These are phyloP conservation scores for Lota lota DNA, from an alignment of 2,113 vertebrate species.

Conservation along the genomic window DNA sequence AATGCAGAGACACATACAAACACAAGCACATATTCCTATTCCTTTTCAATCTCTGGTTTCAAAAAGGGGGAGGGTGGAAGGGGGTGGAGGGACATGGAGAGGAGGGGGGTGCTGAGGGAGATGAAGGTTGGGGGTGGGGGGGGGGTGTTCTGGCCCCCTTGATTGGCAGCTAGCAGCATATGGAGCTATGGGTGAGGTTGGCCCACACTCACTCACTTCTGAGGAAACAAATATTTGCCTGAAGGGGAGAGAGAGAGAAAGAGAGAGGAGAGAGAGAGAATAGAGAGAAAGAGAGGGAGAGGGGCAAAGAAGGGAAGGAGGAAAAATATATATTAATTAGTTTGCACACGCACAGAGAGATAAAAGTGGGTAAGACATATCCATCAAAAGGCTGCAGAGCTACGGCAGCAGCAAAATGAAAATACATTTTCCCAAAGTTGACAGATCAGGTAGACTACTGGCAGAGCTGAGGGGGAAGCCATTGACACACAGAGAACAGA, in stretches of 20 bases:
- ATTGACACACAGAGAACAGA: neutral
- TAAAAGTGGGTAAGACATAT: constrained; percentile 90
- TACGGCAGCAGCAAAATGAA: constrained; percentile 84
- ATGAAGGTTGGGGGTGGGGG: constrained; percentile 31
- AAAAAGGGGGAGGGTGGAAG: constrained; percentile 30
- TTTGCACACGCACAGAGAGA: constrained; percentile 90
- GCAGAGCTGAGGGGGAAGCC: constrained; percentile 81
- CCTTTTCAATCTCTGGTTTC: no score
- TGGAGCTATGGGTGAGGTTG: constrained; percentile 86
- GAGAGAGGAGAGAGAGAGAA: constrained; percentile 31
- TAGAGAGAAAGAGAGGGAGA: constrained; percentile 62
- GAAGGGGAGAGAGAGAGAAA: constrained; percentile 71
- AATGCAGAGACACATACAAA: neutral
- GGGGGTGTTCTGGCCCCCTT: constrained; percentile 75
- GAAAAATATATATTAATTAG: constrained; percentile 90
- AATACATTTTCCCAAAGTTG: constrained; percentile 88
- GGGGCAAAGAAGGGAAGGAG: neutral
- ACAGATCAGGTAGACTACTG: constrained; percentile 82
- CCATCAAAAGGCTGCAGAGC: constrained; percentile 89
- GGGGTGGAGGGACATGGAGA: no score
- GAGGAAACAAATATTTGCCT: constrained; percentile 97
- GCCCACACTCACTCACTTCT: constrained; percentile 93
- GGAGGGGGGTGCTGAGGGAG: constrained; percentile 26
- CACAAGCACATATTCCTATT: constrained; percentile 10
- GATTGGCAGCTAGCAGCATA: constrained; percentile 95